Evolutionary conservation across 2,113 vertebrate genomes (phyloP).

Genomic region (Brachyistius frenatus): DNA sequence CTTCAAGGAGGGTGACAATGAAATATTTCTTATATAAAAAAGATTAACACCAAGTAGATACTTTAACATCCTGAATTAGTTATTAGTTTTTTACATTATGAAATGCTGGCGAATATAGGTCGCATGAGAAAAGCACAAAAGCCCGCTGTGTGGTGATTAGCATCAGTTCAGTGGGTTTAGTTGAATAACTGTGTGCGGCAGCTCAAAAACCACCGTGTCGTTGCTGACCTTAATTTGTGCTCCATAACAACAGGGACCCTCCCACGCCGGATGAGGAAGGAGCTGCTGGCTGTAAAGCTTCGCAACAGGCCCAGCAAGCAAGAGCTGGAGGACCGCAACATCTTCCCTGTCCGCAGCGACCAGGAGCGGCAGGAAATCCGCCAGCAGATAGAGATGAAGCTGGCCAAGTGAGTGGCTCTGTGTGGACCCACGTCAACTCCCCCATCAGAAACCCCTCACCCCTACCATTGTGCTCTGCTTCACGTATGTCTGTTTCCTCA

Average conservation of each 20-base stretch:
- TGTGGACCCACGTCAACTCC: constrained; percentile 42
- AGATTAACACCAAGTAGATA: too few relatives aligned
- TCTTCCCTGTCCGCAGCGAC: constrained; percentile 94
- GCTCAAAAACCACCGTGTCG: neutral
- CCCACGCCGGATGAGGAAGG: constrained; percentile 94
- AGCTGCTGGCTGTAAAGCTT: constrained; percentile 94
- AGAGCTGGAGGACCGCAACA: constrained; percentile 96
- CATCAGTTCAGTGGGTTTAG: constrained; percentile 15
- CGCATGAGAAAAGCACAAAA: constrained; percentile 2
- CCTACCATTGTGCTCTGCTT: constrained; percentile 10
- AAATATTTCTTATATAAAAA: too few relatives aligned
- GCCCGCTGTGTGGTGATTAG: constrained; percentile 24
- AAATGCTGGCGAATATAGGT: too few relatives aligned
- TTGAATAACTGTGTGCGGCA: constrained; percentile 19
- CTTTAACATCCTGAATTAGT: too few relatives aligned
- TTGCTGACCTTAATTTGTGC: constrained; percentile 30
- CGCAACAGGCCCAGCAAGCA: constrained; percentile 95
- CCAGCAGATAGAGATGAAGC: constrained; percentile 97
- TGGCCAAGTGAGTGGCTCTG: constrained; percentile 92
- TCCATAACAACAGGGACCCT: constrained; percentile 87
- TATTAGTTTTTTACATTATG: too few relatives aligned
- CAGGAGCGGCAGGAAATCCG: constrained; percentile 96
- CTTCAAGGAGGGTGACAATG: too few relatives aligned
- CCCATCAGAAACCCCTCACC: constrained; percentile 7
- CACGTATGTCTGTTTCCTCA: constrained; percentile 63